phyloP scores from a whole-genome alignment of 2,797 vertebrate genomes.

The Gallinago solitaria region DNA sequence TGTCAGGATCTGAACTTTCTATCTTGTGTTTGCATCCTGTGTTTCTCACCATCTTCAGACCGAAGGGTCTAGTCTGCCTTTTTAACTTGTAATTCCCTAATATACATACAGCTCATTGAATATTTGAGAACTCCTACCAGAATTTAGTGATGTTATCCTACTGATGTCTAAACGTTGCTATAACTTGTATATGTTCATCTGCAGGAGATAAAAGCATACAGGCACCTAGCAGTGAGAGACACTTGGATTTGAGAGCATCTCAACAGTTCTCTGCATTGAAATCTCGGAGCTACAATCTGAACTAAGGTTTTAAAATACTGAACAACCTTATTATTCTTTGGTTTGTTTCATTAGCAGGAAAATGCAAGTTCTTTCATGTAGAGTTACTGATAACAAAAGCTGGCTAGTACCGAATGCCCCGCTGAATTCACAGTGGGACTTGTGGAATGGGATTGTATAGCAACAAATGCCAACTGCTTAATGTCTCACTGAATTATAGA shows the following conservation, averaged over 20 bases:
- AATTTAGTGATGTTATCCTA: background rate
- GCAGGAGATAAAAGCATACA: background rate
- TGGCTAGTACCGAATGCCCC: constrained; percentile 61
- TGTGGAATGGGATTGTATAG: constrained; percentile 69
- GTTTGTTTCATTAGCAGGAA: constrained; percentile 68
- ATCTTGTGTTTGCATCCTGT: background rate
- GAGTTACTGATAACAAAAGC: constrained; percentile 76
- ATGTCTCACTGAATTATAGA: constrained; percentile 78
- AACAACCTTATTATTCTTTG: constrained; percentile 58
- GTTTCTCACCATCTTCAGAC: background rate
- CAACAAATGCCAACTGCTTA: constrained; percentile 78
- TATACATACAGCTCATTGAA: background rate
- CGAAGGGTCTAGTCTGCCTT: background rate
- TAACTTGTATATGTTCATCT: background rate
- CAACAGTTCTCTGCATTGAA: constrained; percentile 34
- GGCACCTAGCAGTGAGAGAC: constrained; percentile 7
- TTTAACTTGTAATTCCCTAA: background rate
- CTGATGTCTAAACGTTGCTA: background rate
- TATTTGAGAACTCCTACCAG: background rate
- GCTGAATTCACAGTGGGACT: constrained; percentile 77
- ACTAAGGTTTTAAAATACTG: constrained; percentile 55
- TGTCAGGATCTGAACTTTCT: background rate
- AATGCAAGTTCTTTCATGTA: constrained; percentile 74
- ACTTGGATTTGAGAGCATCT: constrained; percentile 23
- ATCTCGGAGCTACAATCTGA: constrained; percentile 40